Percentiles rank a stretch among this genome's conserved stretches.
These are phyloP conservation scores for Spisula subtruncata DNA, from an alignment of 2,888 invertebrate species.

Conservation along the genomic window DNA sequence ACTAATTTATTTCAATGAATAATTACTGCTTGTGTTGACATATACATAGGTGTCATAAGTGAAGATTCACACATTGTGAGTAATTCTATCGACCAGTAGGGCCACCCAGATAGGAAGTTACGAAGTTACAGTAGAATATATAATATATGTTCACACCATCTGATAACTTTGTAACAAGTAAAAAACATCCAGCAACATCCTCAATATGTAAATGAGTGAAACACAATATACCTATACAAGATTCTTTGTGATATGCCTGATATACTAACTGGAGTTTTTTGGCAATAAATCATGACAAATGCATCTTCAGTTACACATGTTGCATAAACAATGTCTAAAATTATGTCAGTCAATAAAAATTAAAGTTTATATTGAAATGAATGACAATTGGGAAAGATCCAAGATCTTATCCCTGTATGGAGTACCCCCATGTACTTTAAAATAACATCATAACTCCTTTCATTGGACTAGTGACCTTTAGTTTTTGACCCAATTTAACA, in stretches of 20 bases:
- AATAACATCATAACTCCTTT: no score
- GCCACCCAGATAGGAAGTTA: conserved; percentile 21
- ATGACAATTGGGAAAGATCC: no score
- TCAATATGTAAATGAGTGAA: background rate
- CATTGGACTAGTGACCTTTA: no score
- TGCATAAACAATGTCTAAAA: no score
- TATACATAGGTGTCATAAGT: background rate
- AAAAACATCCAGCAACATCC: background rate
- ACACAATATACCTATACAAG: background rate
- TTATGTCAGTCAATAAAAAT: no score
- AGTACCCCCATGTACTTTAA: no score
- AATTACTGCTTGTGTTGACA: background rate
- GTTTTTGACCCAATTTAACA: no score
- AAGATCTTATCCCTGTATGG: no score
- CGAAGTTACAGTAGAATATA: background rate
- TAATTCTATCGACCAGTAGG: background rate
- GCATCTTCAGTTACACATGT: no score
- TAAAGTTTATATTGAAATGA: no score
- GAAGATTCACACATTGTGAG: background rate
- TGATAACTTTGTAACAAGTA: background rate
- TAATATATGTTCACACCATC: conserved; percentile 19
- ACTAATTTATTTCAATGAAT: background rate
- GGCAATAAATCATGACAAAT: background rate
- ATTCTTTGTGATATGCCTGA: conserved; percentile 9
- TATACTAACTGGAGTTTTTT: background rate